Percentiles rank a stretch among this genome's conserved stretches.
Evolutionary conservation across 1,140 invertebrate species (phyloP).

Genomic region (Hylaeus volcanicus): DNA sequence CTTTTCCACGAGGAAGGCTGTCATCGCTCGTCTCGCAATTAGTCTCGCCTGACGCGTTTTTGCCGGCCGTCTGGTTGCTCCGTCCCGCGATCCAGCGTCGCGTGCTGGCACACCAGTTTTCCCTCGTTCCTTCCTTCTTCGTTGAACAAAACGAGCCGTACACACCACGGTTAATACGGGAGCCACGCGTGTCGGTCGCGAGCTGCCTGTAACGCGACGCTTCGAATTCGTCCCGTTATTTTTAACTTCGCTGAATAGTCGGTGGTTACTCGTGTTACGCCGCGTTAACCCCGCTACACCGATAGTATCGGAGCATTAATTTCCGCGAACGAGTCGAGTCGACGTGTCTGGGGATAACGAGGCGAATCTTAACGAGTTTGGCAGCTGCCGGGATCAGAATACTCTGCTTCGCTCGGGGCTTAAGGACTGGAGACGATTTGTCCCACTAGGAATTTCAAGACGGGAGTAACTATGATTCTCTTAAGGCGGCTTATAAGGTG

Average conservation of each 20-base stretch:
- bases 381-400: constrained; percentile 16
- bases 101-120: constrained; percentile 35
- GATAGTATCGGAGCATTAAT: constrained; percentile 66
- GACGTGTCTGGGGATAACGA: constrained; percentile 50
- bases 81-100: constrained; percentile 25
- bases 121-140: neutral
- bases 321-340: constrained; percentile 56
- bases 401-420: no score
- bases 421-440: neutral
- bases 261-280: constrained; percentile 59
- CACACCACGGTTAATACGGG: neutral
- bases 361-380: constrained; percentile 55
- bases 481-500: no score
- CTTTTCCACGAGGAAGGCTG: constrained; percentile 54
- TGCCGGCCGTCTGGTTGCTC: constrained; percentile 31
- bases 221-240: constrained; percentile 56
- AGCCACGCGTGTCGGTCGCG: constrained; percentile 42
- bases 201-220: constrained; percentile 27
- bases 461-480: no score
- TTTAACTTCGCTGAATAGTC: constrained; percentile 47
- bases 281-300: constrained; percentile 46
- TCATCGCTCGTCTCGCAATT: constrained; percentile 65
- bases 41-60: constrained; percentile 60
- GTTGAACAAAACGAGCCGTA: neutral
- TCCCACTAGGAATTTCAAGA: no score